phyloP scores from a whole-genome alignment of 1,140 invertebrate species.

The Leptoteleia sp. region DNA sequence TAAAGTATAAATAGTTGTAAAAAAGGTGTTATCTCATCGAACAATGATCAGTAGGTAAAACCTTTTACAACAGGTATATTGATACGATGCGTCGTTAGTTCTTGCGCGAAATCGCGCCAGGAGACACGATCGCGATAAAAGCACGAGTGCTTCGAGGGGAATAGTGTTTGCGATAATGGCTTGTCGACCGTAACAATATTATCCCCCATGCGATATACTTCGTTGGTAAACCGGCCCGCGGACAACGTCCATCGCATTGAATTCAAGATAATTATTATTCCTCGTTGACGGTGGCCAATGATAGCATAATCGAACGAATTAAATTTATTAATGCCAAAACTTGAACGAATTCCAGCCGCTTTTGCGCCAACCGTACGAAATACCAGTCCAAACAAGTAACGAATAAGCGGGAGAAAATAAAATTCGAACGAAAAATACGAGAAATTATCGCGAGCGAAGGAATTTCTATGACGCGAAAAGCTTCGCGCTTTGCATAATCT shows the following conservation, averaged over 20 bases:
- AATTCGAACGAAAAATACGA: no score
- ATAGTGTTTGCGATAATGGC: conserved; percentile 62
- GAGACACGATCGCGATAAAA: conserved; percentile 62
- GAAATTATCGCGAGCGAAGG: not conserved
- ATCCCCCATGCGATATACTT: conserved; percentile 61
- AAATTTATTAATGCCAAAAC: conserved; percentile 51
- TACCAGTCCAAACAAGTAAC: not conserved
- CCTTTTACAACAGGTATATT: conserved; percentile 13
- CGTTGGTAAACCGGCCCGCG: conserved; percentile 57
- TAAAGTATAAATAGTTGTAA: conserved; percentile 7
- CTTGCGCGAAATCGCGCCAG: conserved; percentile 44
- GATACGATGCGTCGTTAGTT: conserved; percentile 38
- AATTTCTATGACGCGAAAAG: conserved; percentile 12
- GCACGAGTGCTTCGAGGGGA: conserved; percentile 54
- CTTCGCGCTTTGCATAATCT: not conserved
- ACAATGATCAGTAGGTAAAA: conserved; percentile 23
- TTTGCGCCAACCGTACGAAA: not conserved
- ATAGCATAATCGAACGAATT: conserved; percentile 54
- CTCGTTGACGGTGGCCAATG: conserved; percentile 55
- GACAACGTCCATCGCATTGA: conserved; percentile 63
- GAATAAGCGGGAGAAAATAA: no score
- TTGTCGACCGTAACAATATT: conserved; percentile 63
- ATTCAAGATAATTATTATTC: conserved; percentile 65
- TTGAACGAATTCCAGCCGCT: conserved; percentile 3
- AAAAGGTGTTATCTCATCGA: conserved; percentile 21